These are phyloP conservation scores for Melanerpes aurifrons DNA, from an alignment of 2,113 vertebrate genomes.

Conservation along the genomic window DNA sequence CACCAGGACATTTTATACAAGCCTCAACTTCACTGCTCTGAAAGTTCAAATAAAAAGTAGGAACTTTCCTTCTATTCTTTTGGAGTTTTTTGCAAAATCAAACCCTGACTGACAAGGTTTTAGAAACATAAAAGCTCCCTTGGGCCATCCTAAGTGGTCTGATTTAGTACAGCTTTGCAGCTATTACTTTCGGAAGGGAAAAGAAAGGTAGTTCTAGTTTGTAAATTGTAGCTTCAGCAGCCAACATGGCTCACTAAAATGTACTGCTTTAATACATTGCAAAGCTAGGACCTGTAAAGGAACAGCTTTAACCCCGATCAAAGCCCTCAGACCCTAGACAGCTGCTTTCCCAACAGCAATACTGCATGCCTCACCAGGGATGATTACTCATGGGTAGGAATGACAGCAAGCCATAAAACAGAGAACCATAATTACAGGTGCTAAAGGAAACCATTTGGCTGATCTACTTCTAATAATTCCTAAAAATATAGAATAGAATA, in stretches of 20 bases:
- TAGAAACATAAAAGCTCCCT: background rate
- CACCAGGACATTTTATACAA: background rate
- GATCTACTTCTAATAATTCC: background rate
- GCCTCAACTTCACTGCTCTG: background rate
- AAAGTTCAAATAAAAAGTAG: background rate
- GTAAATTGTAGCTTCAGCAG: background rate
- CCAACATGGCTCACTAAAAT: background rate
- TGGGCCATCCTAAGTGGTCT: background rate
- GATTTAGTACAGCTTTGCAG: slow-evolving; percentile 27
- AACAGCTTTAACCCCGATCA: background rate
- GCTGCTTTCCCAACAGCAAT: background rate
- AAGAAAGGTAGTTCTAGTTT: slow-evolving; percentile 10
- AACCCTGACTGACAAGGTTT: background rate
- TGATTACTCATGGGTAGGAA: background rate
- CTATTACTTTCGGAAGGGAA: slow-evolving; percentile 32
- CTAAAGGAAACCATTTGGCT: background rate
- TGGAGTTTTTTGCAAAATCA: slow-evolving; percentile 8
- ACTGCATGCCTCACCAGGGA: background rate
- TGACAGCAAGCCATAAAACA: background rate
- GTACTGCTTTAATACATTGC: background rate
- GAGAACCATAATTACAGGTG: background rate
- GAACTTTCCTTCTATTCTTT: background rate
- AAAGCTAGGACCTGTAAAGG: background rate
- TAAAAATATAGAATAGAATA: background rate
- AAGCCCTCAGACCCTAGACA: background rate